Percentiles rank a stretch among this genome's conserved stretches.
These are phyloP conservation scores for Sinotaia quadrata DNA, from an alignment of 2,888 invertebrate species.

Conservation along the genomic window DNA sequence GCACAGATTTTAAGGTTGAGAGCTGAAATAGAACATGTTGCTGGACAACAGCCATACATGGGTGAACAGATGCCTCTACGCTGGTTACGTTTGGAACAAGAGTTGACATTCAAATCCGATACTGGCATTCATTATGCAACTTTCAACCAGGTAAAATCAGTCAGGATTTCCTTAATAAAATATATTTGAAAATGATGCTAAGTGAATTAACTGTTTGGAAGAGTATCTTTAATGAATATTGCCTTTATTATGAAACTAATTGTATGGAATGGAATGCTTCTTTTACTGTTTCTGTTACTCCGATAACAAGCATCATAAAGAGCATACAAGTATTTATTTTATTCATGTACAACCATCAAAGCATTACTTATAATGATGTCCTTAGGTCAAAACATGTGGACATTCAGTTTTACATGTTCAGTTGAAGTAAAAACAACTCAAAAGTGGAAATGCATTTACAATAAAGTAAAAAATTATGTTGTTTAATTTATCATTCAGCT, in stretches of 20 bases:
- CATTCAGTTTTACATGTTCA: no score
- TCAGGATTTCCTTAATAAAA: background rate
- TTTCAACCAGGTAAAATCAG: slow-evolving; percentile 68
- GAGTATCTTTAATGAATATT: background rate
- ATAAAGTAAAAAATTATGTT: no score
- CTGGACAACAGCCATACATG: slow-evolving; percentile 68
- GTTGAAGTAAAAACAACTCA: no score
- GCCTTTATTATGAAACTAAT: background rate
- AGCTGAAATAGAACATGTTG: slow-evolving; percentile 65
- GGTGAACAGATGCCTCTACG: slow-evolving; percentile 71
- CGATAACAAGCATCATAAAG: no score
- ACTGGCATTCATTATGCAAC: slow-evolving; percentile 68
- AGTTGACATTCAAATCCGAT: slow-evolving; percentile 64
- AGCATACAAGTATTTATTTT: no score
- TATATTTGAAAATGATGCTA: background rate
- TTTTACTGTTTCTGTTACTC: no score
- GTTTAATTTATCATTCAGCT: no score
- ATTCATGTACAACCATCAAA: no score
- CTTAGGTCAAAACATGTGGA: no score
- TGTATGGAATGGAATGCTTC: no score
- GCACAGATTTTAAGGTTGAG: slow-evolving; percentile 60
- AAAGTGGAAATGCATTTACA: no score
- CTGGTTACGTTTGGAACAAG: slow-evolving; percentile 72
- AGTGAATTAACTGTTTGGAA: background rate
- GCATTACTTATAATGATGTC: no score